phyloP scores from a whole-genome alignment of 2,888 invertebrate species.

The Tipula lateralis region DNA sequence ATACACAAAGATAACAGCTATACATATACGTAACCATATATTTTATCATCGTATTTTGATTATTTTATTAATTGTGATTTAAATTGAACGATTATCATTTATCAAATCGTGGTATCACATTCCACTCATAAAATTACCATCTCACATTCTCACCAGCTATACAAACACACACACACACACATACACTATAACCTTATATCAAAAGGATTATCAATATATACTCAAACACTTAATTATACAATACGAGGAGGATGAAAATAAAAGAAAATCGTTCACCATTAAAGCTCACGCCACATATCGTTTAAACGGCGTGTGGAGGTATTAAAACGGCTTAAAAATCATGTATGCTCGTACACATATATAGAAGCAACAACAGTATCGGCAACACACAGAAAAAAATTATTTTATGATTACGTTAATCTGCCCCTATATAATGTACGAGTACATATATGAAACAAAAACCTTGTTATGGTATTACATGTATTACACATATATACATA shows the following conservation, averaged over 20 bases:
- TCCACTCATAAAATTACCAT: no score
- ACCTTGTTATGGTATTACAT: not conserved
- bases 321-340: not conserved
- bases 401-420: not conserved
- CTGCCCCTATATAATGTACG: not conserved
- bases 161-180: no score
- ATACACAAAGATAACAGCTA: no score
- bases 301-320: not conserved
- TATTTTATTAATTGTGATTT: no score
- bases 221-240: not conserved
- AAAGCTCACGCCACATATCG: not conserved
- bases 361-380: not conserved
- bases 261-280: not conserved
- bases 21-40: no score
- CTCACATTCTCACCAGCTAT: no score
- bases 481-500: no score
- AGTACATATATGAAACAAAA: not conserved
- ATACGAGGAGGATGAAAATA: not conserved
- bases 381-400: not conserved
- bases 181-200: no score
- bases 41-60: no score
- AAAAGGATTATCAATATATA: no score
- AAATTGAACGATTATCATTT: no score
- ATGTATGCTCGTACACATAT: not conserved
- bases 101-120: no score